These are phyloP conservation scores for Hepsetus odoe DNA, from an alignment of 2,113 vertebrate species.

Conservation along the genomic window DNA sequence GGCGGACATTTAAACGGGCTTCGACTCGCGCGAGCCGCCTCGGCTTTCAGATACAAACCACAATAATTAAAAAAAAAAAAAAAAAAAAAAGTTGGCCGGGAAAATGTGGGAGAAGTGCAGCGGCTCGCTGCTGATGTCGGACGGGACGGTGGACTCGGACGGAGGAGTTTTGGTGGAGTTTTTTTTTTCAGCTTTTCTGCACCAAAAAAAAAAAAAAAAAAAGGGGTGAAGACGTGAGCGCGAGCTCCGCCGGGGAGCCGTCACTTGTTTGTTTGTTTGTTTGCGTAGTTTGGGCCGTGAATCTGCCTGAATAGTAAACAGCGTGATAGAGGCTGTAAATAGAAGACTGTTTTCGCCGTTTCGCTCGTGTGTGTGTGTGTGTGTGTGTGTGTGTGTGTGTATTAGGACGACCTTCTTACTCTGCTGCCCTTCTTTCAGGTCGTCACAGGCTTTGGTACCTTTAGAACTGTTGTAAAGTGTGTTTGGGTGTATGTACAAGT, in stretches of 20 bases:
- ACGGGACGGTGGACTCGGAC: constrained; percentile 50
- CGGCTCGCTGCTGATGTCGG: constrained; percentile 56
- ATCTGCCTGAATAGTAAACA: not conserved
- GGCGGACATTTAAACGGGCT: constrained; percentile 62
- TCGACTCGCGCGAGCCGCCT: constrained; percentile 54
- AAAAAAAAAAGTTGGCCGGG: constrained; percentile 40
- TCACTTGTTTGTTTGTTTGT: constrained; percentile 39
- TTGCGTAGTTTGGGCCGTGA: constrained; percentile 11
- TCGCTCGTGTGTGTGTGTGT: constrained; percentile 37
- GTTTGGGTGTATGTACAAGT: too few species aligned
- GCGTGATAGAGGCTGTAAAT: constrained; percentile 25
- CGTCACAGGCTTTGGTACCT: too few species aligned
- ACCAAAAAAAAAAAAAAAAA: not conserved
- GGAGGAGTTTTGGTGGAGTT: constrained; percentile 60
- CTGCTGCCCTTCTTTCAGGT: too few species aligned
- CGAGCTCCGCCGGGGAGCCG: constrained; percentile 39
- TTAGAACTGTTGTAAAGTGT: constrained; percentile 20
- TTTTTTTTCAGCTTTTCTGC: constrained; percentile 8
- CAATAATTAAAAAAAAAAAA: too few species aligned
- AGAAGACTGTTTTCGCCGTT: constrained; percentile 35
- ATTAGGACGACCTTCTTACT: too few species aligned
- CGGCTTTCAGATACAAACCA: not conserved
- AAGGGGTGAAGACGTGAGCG: not conserved
- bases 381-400: constrained; percentile 16
- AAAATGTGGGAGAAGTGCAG: too few species aligned